These are phyloP conservation scores for Drosophila anomalata DNA, from an alignment of 2,888 invertebrate genomes.

Conservation along the genomic window DNA sequence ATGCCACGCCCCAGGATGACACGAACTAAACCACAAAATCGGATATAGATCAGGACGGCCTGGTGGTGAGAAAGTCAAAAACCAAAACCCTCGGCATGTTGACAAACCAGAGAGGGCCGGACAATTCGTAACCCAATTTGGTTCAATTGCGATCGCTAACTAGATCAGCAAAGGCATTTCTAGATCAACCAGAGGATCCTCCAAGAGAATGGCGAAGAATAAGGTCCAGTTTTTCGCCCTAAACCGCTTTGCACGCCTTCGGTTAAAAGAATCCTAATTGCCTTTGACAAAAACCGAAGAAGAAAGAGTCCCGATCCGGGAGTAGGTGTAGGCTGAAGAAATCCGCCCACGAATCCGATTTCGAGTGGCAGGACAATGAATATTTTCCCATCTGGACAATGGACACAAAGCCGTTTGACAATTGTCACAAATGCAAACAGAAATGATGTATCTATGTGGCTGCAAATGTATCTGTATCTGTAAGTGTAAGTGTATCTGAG, in stretches of 20 bases:
- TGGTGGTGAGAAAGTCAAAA: slow-evolving; percentile 47
- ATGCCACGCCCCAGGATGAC: slow-evolving; percentile 10
- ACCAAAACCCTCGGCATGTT: slow-evolving; percentile 34
- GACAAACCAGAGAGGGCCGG: slow-evolving; percentile 45
- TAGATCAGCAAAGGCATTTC: slow-evolving; percentile 51
- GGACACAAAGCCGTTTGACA: slow-evolving; percentile 52
- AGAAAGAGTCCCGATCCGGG: neutral
- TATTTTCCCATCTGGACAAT: slow-evolving; percentile 15
- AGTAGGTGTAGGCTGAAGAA: neutral
- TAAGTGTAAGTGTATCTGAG: slow-evolving; percentile 12
- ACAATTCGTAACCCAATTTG: slow-evolving; percentile 55
- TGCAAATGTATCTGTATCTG: neutral
- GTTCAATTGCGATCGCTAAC: slow-evolving; percentile 61
- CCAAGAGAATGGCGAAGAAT: slow-evolving; percentile 3
- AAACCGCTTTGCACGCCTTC: slow-evolving; percentile 65
- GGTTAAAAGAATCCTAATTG: slow-evolving; percentile 59
- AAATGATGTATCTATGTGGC: too few relatives aligned
- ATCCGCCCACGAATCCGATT: slow-evolving; percentile 54
- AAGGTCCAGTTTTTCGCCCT: slow-evolving; percentile 13
- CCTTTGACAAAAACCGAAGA: slow-evolving; percentile 63
- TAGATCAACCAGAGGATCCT: neutral
- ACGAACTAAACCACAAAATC: slow-evolving; percentile 20
- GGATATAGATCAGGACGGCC: slow-evolving; percentile 21
- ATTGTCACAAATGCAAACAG: slow-evolving; percentile 47
- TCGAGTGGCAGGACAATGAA: slow-evolving; percentile 45